A percentile compares a stretch with the other conserved stretches of the same genome.
These are phyloP conservation scores for Criorhina ranunculi DNA, from an alignment of 2,888 invertebrate species.

Conservation along the genomic window DNA sequence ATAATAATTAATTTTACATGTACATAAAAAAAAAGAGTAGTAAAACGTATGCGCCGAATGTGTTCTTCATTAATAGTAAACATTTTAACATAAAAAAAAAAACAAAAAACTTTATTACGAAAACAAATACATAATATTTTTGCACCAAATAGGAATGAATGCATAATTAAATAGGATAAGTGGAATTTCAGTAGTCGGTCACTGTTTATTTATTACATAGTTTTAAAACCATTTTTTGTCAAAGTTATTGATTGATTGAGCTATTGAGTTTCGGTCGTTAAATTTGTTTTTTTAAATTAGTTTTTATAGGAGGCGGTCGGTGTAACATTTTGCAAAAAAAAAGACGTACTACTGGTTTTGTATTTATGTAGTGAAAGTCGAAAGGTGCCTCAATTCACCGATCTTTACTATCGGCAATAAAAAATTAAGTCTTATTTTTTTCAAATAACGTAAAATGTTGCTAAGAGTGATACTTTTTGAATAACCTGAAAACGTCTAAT, in stretches of 20 bases:
- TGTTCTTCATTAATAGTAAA: conserved; percentile 46
- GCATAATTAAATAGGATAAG: conserved; percentile 15
- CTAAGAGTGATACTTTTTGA: neutral
- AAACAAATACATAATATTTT: conserved; percentile 54
- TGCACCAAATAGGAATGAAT: conserved; percentile 49
- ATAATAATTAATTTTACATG: conserved; percentile 9
- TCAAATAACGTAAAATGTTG: neutral
- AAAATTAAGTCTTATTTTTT: neutral
- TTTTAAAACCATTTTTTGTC: neutral
- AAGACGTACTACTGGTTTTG: neutral
- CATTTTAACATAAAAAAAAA: conserved; percentile 12
- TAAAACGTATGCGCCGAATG: conserved; percentile 54
- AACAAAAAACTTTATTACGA: conserved; percentile 4
- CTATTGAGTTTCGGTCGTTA: neutral
- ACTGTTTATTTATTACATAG: conserved; percentile 1
- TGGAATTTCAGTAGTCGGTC: conserved; percentile 27
- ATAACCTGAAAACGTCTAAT: no score
- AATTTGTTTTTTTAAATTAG: neutral
- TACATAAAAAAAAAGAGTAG: conserved; percentile 32
- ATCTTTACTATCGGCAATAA: neutral
- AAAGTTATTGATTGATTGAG: neutral
- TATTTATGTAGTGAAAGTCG: neutral
- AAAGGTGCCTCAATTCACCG: neutral
- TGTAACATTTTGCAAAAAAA: neutral
- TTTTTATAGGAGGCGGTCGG: neutral